Evolutionary conservation across 2,888 invertebrate species (phyloP).

Genomic region (Ophonus ardosiacus): DNA sequence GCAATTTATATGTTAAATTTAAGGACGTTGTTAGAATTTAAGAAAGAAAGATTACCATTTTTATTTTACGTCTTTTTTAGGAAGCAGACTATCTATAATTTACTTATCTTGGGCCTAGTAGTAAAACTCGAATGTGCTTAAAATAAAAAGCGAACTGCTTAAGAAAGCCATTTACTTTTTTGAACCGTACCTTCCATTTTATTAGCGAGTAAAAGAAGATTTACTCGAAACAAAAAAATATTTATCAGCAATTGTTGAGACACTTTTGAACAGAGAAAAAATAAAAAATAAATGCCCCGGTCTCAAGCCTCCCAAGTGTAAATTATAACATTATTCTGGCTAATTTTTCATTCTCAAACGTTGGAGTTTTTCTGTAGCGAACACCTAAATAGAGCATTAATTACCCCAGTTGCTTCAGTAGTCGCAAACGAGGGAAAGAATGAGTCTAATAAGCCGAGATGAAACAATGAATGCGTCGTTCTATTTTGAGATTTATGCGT

Average conservation of each 20-base stretch:
- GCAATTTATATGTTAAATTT: neutral
- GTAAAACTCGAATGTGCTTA: conserved; percentile 46
- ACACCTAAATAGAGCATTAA: conserved; percentile 60
- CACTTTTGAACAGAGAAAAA: conserved; percentile 14
- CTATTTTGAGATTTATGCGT: conserved; percentile 59
- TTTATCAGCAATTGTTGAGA: neutral
- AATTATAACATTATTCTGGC: conserved; percentile 50
- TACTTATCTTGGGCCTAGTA: conserved; percentile 53
- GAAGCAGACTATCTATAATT: conserved; percentile 42
- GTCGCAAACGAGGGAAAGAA: conserved; percentile 46
- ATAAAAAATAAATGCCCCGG: conserved; percentile 30
- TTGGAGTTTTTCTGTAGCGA: conserved; percentile 33
- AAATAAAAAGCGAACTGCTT: conserved; percentile 41
- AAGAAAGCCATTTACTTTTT: conserved; percentile 44
- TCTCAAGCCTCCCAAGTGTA: conserved; percentile 3
- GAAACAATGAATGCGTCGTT: conserved; percentile 60
- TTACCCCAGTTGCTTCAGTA: conserved; percentile 12
- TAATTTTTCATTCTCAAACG: conserved; percentile 53
- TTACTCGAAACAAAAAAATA: conserved; percentile 24
- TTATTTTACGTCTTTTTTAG: conserved; percentile 10
- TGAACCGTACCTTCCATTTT: conserved; percentile 41
- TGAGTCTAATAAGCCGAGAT: conserved; percentile 60
- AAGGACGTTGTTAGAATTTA: neutral
- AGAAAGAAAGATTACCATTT: conserved; percentile 10
- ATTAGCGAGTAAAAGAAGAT: conserved; percentile 44